phyloP scores from a whole-genome alignment of 1,140 invertebrate species.

The Laupala kohalensis region DNA sequence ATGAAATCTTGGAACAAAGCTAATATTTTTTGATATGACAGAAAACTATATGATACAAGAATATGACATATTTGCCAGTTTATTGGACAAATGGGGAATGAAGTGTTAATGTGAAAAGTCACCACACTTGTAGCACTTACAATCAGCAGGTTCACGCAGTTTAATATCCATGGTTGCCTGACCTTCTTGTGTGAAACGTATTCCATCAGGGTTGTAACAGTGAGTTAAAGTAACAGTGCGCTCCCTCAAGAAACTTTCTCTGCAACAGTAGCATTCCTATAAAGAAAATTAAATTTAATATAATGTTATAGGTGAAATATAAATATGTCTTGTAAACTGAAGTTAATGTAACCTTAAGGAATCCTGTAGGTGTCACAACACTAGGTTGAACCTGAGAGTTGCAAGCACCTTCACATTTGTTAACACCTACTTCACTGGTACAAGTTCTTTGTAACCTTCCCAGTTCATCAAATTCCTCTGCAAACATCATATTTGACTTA shows the following conservation, averaged over 20 bases:
- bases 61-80: no score
- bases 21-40: no score
- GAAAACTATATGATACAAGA: no score
- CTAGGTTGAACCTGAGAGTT: constrained; percentile 82
- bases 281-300: constrained; percentile 13
- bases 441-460: constrained; percentile 68
- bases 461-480: constrained; percentile 77
- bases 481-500: constrained; percentile 16
- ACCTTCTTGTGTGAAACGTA: constrained; percentile 46
- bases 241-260: constrained; percentile 70
- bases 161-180: constrained; percentile 59
- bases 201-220: constrained; percentile 76
- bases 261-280: constrained; percentile 82
- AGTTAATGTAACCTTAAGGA: constrained; percentile 61
- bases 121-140: constrained; percentile 79
- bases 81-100: no score
- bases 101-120: constrained; percentile 18
- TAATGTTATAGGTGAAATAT: background rate
- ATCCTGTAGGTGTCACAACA: constrained; percentile 72
- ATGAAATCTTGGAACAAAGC: no score
- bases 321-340: background rate
- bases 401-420: constrained; percentile 82
- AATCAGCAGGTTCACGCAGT: constrained; percentile 71
- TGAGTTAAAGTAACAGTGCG: constrained; percentile 64
- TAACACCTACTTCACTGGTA: constrained; percentile 70